Evolutionary conservation across 2,888 invertebrate genomes (phyloP), one percentile per base, ranked within the genome.

Genomic region (Sphinx pinastri): DNA sequence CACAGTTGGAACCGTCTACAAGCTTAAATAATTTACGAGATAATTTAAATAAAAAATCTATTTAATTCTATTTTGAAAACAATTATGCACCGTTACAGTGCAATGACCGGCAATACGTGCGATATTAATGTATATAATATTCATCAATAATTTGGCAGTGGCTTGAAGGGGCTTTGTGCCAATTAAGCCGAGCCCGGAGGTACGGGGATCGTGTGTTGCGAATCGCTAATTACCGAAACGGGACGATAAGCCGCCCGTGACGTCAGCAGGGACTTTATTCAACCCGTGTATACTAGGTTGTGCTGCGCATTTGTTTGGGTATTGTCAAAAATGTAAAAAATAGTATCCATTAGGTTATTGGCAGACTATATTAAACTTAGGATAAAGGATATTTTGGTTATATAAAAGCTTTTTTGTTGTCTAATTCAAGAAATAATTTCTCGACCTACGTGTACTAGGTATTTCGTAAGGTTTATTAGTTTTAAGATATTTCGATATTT

Each of bases 191-290:
- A 75, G 81, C 76, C 79, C 76, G 76, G 76, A 78, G 75, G 73
- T 74, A 74, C 60, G 75, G 80, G 79, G 78, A 80, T 76, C 73
- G 81, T 81, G 87, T 88, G 90, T 91, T 85, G 86, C 93, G 89
- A 92, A 93, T 92, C 81, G 88, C 81, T 91, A 91, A 93, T 92
- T 86, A 83, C 88, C 88, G 86, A 88, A 88, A 86, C 89, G 81
- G 84, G 84, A 77, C 85, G 83, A 82, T 84, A 82, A 83, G 74
- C 76, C 77, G 79, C 78, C 77, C 75, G 79, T 87, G 84, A 84
- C 85, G 85, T 86, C 86, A 85, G 72, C 76, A 72, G 77, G 69
- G 52, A 60, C 47, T 54, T 38, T 16, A 49, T 38, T 14, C 49
- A 19, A 13, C 38, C 45, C 11, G 31, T 5, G 59, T 19, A 11